Evolutionary conservation across 92 coral and sea anemone genomes (phyloP).

Genomic region (Virgularia gustaviana): DNA sequence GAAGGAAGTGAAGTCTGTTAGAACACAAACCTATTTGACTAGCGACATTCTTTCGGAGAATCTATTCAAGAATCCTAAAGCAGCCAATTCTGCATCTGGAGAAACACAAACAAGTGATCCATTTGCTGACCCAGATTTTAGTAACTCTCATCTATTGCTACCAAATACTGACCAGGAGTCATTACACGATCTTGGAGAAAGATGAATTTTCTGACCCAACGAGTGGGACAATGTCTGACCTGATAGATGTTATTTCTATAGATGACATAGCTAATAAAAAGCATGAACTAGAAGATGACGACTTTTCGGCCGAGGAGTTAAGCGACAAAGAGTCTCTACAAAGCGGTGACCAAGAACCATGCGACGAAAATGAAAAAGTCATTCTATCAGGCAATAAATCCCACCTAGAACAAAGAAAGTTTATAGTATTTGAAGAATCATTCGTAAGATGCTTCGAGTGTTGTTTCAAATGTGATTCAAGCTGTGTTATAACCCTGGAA

Average conservation of each 20-base stretch:
- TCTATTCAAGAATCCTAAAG: neutral
- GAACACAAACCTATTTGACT: neutral
- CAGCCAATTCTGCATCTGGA: neutral
- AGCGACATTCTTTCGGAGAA: neutral
- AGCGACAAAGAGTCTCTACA: neutral
- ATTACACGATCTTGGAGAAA: neutral
- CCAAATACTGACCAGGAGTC: neutral
- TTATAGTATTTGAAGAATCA: constrained; percentile 3
- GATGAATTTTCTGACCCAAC: too few relatives aligned
- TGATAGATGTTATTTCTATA: neutral
- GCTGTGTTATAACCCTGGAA: neutral
- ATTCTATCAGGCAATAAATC: neutral
- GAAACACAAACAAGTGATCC: neutral
- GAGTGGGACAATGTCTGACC: neutral
- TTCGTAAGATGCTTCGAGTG: constrained; percentile 7
- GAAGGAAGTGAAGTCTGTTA: neutral
- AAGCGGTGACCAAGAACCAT: neutral
- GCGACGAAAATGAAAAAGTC: neutral
- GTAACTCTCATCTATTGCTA: neutral
- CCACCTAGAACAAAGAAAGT: neutral
- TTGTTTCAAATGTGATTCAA: constrained; percentile 16
- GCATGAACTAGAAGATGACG: neutral
- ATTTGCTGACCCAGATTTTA: too few relatives aligned
- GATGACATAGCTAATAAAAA: neutral
- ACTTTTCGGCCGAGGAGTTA: neutral